A percentile compares a stretch with the other conserved stretches of the same genome.
Evolutionary conservation across 2,888 invertebrate species (phyloP).

Genomic region (Cheilosia urbana): DNA sequence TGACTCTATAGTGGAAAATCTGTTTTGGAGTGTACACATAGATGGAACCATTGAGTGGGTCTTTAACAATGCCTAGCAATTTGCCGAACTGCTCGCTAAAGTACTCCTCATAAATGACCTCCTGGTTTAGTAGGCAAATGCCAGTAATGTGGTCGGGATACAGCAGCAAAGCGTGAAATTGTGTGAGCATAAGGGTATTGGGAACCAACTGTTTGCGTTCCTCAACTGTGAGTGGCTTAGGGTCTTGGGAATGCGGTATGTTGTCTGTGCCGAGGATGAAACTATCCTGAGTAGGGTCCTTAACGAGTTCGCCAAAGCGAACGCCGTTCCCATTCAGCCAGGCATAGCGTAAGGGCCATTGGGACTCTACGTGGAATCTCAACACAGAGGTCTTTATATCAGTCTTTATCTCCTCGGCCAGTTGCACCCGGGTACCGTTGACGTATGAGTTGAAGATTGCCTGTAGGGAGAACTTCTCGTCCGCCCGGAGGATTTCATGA

Average conservation of each 20-base stretch:
- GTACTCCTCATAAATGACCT: conserved; percentile 93
- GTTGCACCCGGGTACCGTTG: conserved; percentile 78
- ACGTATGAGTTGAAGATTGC: conserved; percentile 79
- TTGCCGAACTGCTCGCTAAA: conserved; percentile 92
- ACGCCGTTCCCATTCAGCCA: conserved; percentile 95
- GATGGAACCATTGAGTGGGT: conserved; percentile 90
- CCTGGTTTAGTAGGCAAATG: conserved; percentile 92
- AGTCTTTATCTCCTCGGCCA: conserved; percentile 90
- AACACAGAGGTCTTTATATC: conserved; percentile 90
- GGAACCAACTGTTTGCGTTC: conserved; percentile 85
- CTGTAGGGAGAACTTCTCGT: conserved; percentile 90
- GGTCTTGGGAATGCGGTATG: conserved; percentile 66
- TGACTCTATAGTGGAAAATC: conserved; percentile 93
- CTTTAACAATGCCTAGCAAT: conserved; percentile 91
- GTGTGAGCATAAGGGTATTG: conserved; percentile 92
- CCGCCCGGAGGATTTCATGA: conserved; percentile 89
- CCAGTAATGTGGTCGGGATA: conserved; percentile 93
- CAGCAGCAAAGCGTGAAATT: conserved; percentile 94
- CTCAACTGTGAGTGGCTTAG: conserved; percentile 79
- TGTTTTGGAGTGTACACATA: conserved; percentile 94
- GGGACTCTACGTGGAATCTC: conserved; percentile 90
- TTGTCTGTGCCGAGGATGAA: conserved; percentile 62
- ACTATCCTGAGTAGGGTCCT: conserved; percentile 43
- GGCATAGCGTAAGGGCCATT: conserved; percentile 91
- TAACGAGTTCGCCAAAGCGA: conserved; percentile 89